Conservation (phyloP, 2,113 vertebrate species). For the Egretta garzetta region DNA sequence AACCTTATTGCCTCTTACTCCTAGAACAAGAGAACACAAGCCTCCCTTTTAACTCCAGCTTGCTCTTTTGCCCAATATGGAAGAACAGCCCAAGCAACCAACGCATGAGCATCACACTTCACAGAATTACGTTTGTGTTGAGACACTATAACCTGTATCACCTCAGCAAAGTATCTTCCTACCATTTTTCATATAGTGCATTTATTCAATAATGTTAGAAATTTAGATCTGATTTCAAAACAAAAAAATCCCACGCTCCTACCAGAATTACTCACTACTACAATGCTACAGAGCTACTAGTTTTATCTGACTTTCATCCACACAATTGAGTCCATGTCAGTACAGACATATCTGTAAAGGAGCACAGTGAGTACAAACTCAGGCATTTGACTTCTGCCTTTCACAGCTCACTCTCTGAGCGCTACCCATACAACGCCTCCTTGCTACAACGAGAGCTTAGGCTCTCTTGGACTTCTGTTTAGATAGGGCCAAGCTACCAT, state of each 20-base stretch:
- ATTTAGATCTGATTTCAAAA: neutral
- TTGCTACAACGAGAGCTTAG: neutral
- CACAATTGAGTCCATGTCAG: neutral
- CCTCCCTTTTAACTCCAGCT: neutral
- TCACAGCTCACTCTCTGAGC: neutral
- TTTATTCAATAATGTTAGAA: neutral
- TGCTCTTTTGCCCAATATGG: neutral
- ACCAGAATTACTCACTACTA: neutral
- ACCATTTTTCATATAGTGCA: neutral
- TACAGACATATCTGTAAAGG: neutral
- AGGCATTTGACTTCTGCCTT: neutral
- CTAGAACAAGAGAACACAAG: neutral
- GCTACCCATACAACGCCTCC: neutral
- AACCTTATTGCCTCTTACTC: neutral
- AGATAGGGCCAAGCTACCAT: neutral
- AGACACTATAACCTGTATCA: neutral
- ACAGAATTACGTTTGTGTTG: rapidly evolving
- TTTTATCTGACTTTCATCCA: neutral
- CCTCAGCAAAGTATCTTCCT: neutral
- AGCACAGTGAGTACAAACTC: neutral
- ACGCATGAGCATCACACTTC: neutral
- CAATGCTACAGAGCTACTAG: neutral
- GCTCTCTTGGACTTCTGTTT: neutral
- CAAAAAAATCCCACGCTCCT: neutral
- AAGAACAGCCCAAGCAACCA: neutral